Percentiles rank a stretch among this genome's conserved stretches.
Conservation (phyloP, 1,140 invertebrate genomes). For the Chionoecetes opilio region DNA sequence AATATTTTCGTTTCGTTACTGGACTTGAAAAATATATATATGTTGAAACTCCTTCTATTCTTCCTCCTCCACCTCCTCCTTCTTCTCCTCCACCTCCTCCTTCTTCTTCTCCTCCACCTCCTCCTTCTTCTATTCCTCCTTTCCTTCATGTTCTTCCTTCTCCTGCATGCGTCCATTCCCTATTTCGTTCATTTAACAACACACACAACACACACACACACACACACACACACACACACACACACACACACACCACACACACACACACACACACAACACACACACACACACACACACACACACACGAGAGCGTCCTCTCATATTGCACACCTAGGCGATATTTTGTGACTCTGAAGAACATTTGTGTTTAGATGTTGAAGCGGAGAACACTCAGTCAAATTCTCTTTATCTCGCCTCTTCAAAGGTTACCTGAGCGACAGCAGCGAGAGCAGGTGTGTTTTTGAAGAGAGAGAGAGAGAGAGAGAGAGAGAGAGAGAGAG, state of each 20-base stretch:
- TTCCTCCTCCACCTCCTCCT: not conserved
- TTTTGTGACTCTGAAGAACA: not conserved
- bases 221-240: constrained; percentile 52
- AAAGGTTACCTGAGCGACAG: too few relatives aligned
- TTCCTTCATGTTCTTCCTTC: not conserved
- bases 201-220: not conserved
- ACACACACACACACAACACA: constrained; percentile 51
- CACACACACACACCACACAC: constrained; percentile 37
- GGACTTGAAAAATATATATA: constrained; percentile 36
- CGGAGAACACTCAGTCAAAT: too few relatives aligned
- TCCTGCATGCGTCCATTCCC: not conserved
- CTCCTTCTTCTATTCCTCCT: constrained; percentile 31
- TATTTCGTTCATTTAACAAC: not conserved
- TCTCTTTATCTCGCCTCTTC: too few relatives aligned
- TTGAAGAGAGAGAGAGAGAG: not conserved
- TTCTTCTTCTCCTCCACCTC: not conserved
- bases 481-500: too few relatives aligned
- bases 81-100: not conserved
- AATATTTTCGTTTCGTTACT: constrained; percentile 61
- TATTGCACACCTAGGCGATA: constrained; percentile 4
- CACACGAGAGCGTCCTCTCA: not conserved
- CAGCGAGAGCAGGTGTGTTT: not conserved
- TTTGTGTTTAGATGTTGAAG: not conserved
- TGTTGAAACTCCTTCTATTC: not conserved
- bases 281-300: constrained; percentile 42